Evolutionary conservation across 2,888 invertebrate species (phyloP).

Genomic region (Brachypterus glaber): DNA sequence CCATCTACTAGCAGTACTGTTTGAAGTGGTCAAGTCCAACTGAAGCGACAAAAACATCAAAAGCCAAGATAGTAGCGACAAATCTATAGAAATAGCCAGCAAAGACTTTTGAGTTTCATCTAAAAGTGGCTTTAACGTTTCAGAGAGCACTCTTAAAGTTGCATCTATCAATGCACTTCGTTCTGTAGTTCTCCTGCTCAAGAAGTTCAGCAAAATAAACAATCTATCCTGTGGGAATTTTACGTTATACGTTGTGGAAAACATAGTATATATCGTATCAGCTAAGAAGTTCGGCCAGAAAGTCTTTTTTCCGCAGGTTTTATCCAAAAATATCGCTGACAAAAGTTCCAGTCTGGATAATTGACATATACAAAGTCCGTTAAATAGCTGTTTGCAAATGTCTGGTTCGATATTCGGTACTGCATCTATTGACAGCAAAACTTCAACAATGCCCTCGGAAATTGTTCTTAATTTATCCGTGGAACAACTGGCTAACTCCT

Average conservation of each 20-base stretch:
- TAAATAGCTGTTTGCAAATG: slow-evolving; percentile 56
- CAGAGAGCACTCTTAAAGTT: slow-evolving; percentile 50
- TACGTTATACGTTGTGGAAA: slow-evolving; percentile 66
- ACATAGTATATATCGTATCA: slow-evolving; percentile 67
- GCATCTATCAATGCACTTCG: slow-evolving; percentile 56
- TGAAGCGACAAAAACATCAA: slow-evolving; percentile 66
- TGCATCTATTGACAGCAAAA: slow-evolving; percentile 49
- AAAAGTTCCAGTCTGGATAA: slow-evolving; percentile 71
- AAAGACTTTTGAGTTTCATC: slow-evolving; percentile 33
- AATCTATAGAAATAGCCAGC: slow-evolving; percentile 50
- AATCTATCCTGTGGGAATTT: slow-evolving; percentile 83
- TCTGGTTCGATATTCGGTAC: slow-evolving; percentile 34
- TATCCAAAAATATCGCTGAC: slow-evolving; percentile 67
- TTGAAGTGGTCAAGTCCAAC: slow-evolving; percentile 33
- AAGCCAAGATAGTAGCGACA: slow-evolving; percentile 64
- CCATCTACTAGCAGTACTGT: slow-evolving; percentile 54
- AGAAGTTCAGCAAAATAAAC: slow-evolving; percentile 75
- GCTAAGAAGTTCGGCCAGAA: slow-evolving; percentile 93
- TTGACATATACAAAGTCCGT: slow-evolving; percentile 66
- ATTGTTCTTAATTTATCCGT: slow-evolving; percentile 77
- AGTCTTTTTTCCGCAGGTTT: slow-evolving; percentile 33
- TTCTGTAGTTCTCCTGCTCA: slow-evolving; percentile 70
- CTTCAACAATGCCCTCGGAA: slow-evolving; percentile 72
- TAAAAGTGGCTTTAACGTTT: slow-evolving; percentile 44
- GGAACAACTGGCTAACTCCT: slow-evolving; percentile 48